Conservation (phyloP, 2,797 vertebrate genomes). For the Coranthus polyacanthus region DNA sequence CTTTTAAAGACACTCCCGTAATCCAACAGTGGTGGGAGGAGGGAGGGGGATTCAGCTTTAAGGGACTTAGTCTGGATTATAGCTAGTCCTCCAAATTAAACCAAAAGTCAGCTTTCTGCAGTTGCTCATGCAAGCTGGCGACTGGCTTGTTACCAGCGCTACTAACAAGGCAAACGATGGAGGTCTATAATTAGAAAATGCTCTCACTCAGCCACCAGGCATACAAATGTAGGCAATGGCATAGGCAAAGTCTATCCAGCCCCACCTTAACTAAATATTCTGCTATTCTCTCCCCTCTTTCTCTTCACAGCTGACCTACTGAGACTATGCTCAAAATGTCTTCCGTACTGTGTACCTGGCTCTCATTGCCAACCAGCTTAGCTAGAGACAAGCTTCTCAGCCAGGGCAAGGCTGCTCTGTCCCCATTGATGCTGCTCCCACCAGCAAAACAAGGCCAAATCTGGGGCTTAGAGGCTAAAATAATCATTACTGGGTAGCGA, state of each 20-base stretch:
- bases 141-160: conserved; percentile 77
- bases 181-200: conserved; percentile 76
- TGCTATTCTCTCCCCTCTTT: conserved; percentile 17
- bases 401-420: conserved; percentile 68
- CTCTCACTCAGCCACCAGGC: conserved; percentile 45
- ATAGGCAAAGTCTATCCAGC: conserved; percentile 20
- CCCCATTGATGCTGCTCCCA: conserved; percentile 70
- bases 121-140: conserved; percentile 85
- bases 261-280: conserved; percentile 17
- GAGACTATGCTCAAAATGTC: conserved; percentile 52
- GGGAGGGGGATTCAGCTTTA: conserved; percentile 81
- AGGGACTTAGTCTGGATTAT: conserved; percentile 88
- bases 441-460: conserved; percentile 82
- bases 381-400: conserved; percentile 72
- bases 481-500: conserved; percentile 81
- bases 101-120: conserved; percentile 86
- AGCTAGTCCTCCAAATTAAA: conserved; percentile 89
- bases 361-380: conserved; percentile 72
- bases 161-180: conserved; percentile 69
- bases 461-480: conserved; percentile 81
- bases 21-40: conserved; percentile 77
- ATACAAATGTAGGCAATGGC: conserved; percentile 34
- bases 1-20: conserved; percentile 88
- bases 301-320: conserved; percentile 49
- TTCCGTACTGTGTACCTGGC: conserved; percentile 68